Conservation (phyloP, 1,140 invertebrate species). For the Sycophila sp. region DNA sequence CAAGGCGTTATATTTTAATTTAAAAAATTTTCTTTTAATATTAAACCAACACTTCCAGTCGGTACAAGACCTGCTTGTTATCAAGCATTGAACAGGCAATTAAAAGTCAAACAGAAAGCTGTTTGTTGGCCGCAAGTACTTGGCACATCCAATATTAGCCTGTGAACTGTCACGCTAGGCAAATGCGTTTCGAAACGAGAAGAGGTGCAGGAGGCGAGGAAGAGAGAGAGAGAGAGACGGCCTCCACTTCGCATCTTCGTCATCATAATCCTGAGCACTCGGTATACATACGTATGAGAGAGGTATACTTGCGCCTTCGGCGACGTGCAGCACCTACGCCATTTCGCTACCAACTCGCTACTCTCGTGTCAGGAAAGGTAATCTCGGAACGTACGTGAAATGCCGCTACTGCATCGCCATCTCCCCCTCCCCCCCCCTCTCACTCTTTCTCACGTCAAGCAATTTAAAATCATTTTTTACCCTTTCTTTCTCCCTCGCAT, state of each 20-base stretch:
- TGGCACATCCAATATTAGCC: too few species aligned
- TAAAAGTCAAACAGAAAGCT: too few species aligned
- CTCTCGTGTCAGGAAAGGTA: constrained; percentile 34
- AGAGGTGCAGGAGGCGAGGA: too few species aligned
- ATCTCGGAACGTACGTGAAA: constrained; percentile 32
- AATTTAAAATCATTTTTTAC: constrained; percentile 36
- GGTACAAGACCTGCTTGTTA: too few species aligned
- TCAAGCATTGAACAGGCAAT: too few species aligned
- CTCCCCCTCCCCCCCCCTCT: constrained; percentile 1
- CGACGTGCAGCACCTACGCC: constrained; percentile 33
- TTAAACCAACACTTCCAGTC: too few species aligned
- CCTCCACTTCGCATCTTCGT: neutral
- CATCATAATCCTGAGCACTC: neutral
- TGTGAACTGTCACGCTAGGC: too few species aligned
- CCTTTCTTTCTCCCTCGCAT: neutral
- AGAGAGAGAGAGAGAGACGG: too few species aligned
- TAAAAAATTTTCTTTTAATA: neutral
- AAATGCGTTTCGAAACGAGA: too few species aligned
- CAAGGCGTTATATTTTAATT: neutral
- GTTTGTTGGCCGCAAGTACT: too few species aligned
- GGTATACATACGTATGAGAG: neutral
- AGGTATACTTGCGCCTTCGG: constrained; percentile 6
- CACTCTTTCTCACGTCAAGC: constrained; percentile 20
- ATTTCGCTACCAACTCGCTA: constrained; percentile 21
- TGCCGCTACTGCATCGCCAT: constrained; percentile 15